Evolutionary conservation across 2,113 vertebrate species (phyloP), one percentile per base, ranked within the genome.

Genomic region (Burhinus bistriatus): DNA sequence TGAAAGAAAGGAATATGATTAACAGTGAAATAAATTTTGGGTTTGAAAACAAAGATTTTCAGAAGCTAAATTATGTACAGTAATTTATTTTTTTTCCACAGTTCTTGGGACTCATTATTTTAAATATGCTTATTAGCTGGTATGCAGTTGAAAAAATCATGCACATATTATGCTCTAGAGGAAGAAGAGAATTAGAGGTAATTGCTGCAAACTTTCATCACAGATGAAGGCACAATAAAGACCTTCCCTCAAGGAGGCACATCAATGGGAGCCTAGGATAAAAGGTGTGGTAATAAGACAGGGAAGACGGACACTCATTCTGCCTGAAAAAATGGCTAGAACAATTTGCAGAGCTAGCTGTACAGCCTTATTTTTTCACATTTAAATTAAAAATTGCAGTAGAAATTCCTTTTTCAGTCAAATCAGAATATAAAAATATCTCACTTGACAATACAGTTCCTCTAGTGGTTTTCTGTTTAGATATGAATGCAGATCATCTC

Each of bases 171-270:
- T 42, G 22, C 58, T 87, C 71, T 72, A 94, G 75, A 92, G 68
- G 83, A 88, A 88, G 79, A 85, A 70, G 12, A 62, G 52, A 88
- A 83, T 92, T 59, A 94, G 84, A 90, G 32, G 17, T 45, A 92
- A 88, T 94, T 88, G 86, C 91, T 47, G 18, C 76, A 86, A 86
- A 83, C 62, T 89, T 93, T 92, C 64, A 92, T 83, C 54, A 49
- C 32, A 79, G 70, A 92, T 76, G 62, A 94, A 91, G 81, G 72
- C 65, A 54, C 51, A 78, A 36, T 80, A 93, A 96, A 94, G 85
- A 86, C 51, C 44, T 93, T 92, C 58, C 62, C 76, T 93, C 83
- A 92, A 95, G 71, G 68, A 83, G 49, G 16, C 40, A 83, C 44
- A 86, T 77, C 79, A 94, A 11, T 65, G 30, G 90, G 25, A 93